Percentiles rank a stretch among this genome's conserved stretches.
phyloP scores from a whole-genome alignment of 2,113 vertebrate genomes.

The Indicator indicator region DNA sequence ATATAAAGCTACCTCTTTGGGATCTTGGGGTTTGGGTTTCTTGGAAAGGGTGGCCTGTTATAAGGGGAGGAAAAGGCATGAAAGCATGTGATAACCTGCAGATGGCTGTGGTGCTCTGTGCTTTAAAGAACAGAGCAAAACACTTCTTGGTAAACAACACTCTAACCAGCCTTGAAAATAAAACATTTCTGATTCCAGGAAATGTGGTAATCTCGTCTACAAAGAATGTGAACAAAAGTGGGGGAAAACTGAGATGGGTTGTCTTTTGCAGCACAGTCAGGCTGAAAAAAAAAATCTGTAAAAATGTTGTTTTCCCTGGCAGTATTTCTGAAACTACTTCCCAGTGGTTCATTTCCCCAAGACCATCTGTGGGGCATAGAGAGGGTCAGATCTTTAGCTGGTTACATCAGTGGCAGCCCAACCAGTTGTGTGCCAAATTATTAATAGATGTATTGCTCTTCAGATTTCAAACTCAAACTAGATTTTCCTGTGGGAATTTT shows the following conservation, averaged over 20 bases:
- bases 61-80: not conserved
- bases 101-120: not conserved
- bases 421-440: not conserved
- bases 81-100: not conserved
- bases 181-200: constrained; percentile 13
- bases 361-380: not conserved
- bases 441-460: not conserved
- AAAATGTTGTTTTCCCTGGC: not conserved
- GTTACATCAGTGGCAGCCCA: not conserved
- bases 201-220: not conserved
- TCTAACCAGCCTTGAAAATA: not conserved
- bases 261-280: not conserved
- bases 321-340: not conserved
- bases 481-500: not conserved
- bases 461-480: not conserved
- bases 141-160: not conserved
- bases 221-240: not conserved
- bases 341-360: not conserved
- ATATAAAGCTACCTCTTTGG: not conserved
- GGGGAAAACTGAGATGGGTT: not conserved
- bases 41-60: not conserved
- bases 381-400: not conserved
- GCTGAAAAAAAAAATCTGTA: not conserved
- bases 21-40: not conserved
- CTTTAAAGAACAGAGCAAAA: not conserved